phyloP scores from a whole-genome alignment of 1,140 invertebrate genomes.

The Drosophila triauraria region DNA sequence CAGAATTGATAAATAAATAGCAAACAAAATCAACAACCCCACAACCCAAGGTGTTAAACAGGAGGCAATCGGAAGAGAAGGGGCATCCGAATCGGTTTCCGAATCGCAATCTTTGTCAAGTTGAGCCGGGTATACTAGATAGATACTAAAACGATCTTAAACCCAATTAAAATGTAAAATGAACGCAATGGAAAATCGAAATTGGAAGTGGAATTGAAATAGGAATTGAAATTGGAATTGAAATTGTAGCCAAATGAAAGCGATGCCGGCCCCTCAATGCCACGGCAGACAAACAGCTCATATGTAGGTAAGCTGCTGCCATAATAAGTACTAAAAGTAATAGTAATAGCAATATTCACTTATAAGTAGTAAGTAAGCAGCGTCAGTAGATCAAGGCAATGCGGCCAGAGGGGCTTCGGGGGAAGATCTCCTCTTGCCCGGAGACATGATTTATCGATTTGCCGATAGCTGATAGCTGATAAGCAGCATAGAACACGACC shows the following conservation, averaged over 20 bases:
- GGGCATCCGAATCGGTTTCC: neutral
- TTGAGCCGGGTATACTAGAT: slow-evolving; percentile 20
- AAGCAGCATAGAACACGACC: slow-evolving; percentile 38
- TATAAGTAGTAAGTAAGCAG: too few relatives aligned
- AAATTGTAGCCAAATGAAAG: slow-evolving; percentile 50
- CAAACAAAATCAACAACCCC: neutral
- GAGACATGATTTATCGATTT: slow-evolving; percentile 44
- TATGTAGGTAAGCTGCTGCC: slow-evolving; percentile 1
- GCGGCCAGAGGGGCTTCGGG: neutral
- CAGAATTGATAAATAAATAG: too few relatives aligned
- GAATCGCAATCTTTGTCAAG: slow-evolving; percentile 16
- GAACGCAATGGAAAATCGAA: slow-evolving; percentile 35
- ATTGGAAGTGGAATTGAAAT: slow-evolving; percentile 32
- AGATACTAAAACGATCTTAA: slow-evolving; percentile 31
- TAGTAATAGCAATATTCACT: neutral
- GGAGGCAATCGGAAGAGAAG: neutral
- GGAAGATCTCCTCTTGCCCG: slow-evolving; percentile 12
- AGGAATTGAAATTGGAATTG: slow-evolving; percentile 25
- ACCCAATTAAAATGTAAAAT: slow-evolving; percentile 38
- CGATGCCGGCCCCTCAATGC: slow-evolving; percentile 36
- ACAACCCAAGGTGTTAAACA: neutral
- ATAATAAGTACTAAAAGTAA: neutral
- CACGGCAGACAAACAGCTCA: slow-evolving; percentile 17
- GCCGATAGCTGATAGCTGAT: slow-evolving; percentile 51
- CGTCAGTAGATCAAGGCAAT: slow-evolving; percentile 32